phyloP scores from a whole-genome alignment of 2,113 vertebrate genomes.

The human region GRCh38 chr11:93133501-93134000 shows the following conservation, averaged over 20 bases:
- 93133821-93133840: background rate
- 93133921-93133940: background rate
- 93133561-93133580: background rate
- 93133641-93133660: background rate
- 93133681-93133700: background rate
- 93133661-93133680: background rate
- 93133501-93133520: background rate
- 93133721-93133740: background rate
- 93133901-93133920: background rate
- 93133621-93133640: fast-evolving
- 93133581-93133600: background rate
- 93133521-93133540: background rate
- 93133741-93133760: background rate
- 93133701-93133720: background rate
- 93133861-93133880: background rate
- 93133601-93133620: fast-evolving
- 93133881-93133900: background rate
- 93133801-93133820: background rate
- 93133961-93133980: background rate
- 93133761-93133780: background rate
- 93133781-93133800: background rate
- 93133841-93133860: too few species aligned
- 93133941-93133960: background rate
- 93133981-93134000: background rate
- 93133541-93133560: background rate